Evolutionary conservation across 2,113 vertebrate genomes (phyloP).

Genomic region (Clarias macrocephalus): DNA sequence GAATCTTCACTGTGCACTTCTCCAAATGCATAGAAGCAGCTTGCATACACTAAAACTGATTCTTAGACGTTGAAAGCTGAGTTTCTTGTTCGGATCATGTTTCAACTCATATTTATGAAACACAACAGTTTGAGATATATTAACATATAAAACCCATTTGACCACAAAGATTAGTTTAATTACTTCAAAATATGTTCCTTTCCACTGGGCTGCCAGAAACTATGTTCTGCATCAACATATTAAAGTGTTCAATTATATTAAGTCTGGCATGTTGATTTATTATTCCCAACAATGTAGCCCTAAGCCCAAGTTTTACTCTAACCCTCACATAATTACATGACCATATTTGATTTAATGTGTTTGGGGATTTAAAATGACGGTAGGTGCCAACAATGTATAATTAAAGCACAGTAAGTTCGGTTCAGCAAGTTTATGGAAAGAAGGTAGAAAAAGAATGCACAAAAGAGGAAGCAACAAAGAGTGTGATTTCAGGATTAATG

Average conservation of each 20-base stretch:
- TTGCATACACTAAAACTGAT: neutral
- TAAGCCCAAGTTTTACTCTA: slow-evolving; percentile 26
- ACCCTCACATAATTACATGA: slow-evolving; percentile 26
- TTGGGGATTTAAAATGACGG: slow-evolving; percentile 17
- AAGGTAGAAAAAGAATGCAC: neutral
- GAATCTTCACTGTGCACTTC: neutral
- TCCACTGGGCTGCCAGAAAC: slow-evolving; percentile 1
- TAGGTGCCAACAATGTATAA: slow-evolving; percentile 17
- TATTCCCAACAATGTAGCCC: slow-evolving; percentile 4
- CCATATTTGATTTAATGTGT: slow-evolving; percentile 24
- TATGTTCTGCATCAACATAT: slow-evolving; percentile 17
- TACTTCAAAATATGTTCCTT: neutral
- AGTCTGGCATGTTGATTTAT: slow-evolving; percentile 8
- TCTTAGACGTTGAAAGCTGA: neutral
- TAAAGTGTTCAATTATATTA: neutral
- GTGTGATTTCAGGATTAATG: slow-evolving; percentile 7
- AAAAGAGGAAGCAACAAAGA: slow-evolving; percentile 1
- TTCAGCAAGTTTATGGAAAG: slow-evolving; percentile 22
- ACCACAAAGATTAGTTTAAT: neutral
- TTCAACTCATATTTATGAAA: neutral
- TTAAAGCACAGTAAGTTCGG: neutral
- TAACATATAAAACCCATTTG: neutral
- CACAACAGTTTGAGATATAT: neutral
- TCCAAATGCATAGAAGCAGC: neutral
- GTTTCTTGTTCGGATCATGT: neutral